Evolutionary conservation across 2,113 vertebrate genomes (phyloP).

Genomic region (Ranitomeya variabilis): DNA sequence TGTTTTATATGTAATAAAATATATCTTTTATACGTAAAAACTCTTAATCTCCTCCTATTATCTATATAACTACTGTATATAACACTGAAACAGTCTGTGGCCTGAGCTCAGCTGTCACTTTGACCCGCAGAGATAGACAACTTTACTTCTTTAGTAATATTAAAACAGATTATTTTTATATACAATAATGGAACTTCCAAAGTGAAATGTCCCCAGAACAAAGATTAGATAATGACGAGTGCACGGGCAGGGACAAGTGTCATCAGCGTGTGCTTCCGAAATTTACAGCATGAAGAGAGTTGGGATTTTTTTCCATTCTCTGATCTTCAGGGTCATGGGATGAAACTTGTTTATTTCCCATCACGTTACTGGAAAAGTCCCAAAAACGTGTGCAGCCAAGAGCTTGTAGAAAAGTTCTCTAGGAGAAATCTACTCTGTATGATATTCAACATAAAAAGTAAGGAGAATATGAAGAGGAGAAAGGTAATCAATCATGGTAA

Average conservation of each 20-base stretch:
- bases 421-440: not conserved
- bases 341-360: conserved; percentile 32
- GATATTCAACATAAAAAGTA: not conserved
- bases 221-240: not conserved
- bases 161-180: not conserved
- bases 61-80: too few species aligned
- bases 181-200: conserved; percentile 22
- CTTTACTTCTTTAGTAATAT: conserved; percentile 6
- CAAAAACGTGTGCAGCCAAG: conserved; percentile 30
- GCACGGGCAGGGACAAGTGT: conserved; percentile 15
- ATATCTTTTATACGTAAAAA: too few species aligned
- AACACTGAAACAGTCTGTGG: too few species aligned
- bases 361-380: conserved; percentile 49
- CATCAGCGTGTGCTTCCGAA: not conserved
- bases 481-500: not conserved
- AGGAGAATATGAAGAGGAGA: not conserved
- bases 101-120: too few species aligned
- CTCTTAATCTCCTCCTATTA: too few species aligned
- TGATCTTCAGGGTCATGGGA: conserved; percentile 39
- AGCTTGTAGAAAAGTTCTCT: conserved; percentile 3
- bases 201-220: not conserved
- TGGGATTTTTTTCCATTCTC: conserved; percentile 23
- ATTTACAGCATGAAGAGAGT: not conserved
- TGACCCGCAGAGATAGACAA: not conserved
- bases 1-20: too few species aligned